These are phyloP conservation scores for Chironex yamaguchii DNA, from an alignment of 30 jellyfish, hydroid and myxozoan genomes.

Conservation along the genomic window DNA sequence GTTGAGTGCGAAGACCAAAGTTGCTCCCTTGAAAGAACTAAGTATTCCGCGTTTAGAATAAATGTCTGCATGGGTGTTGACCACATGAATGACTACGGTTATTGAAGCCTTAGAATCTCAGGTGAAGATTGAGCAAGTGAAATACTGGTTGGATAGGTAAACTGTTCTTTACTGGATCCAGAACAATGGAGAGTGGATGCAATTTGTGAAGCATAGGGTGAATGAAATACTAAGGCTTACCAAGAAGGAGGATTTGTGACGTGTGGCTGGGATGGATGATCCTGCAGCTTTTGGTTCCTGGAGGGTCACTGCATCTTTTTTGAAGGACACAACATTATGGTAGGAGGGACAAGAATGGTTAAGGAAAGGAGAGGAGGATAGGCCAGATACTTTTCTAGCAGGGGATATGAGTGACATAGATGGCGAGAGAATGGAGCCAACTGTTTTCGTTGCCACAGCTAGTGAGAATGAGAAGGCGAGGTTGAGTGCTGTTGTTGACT, in stretches of 20 bases:
- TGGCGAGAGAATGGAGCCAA: constrained; percentile 27
- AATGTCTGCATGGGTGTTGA: constrained; percentile 56
- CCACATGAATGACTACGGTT: constrained; percentile 37
- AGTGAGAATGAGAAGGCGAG: neutral
- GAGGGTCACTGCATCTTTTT: constrained; percentile 46
- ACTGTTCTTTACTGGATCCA: constrained; percentile 60
- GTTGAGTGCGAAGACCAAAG: constrained; percentile 38
- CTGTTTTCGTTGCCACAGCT: constrained; percentile 15
- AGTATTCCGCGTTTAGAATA: constrained; percentile 63
- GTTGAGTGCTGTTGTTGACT: constrained; percentile 22
- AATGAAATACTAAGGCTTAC: constrained; percentile 35
- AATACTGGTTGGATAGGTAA: constrained; percentile 55
- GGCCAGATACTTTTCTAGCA: constrained; percentile 28
- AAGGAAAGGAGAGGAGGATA: constrained; percentile 10
- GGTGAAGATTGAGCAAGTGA: constrained; percentile 13
- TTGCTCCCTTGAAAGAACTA: constrained; percentile 57
- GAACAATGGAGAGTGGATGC: constrained; percentile 68
- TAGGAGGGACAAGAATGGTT: constrained; percentile 70
- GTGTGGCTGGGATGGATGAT: constrained; percentile 44
- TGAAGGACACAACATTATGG: constrained; percentile 56
- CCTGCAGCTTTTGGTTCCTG: constrained; percentile 71
- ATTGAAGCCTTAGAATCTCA: constrained; percentile 37
- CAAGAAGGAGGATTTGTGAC: constrained; percentile 64
- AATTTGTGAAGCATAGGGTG: constrained; percentile 59
- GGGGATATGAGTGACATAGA: constrained; percentile 40